Conservation (phyloP, 2,797 vertebrate species). For the Furcifer pardalis region DNA sequence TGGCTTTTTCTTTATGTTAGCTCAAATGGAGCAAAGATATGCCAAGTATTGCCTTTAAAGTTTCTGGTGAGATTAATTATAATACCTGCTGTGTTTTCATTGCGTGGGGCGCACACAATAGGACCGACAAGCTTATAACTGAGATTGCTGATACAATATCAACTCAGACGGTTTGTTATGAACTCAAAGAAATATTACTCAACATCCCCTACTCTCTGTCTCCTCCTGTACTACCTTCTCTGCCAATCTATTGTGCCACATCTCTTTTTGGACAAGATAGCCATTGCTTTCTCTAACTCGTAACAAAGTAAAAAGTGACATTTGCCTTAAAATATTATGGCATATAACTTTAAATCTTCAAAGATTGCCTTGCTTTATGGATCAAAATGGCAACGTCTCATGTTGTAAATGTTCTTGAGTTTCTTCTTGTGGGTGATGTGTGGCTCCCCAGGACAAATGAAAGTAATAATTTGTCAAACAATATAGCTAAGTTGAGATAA, state of each 20-base stretch:
- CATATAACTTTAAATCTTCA: slow-evolving; percentile 37
- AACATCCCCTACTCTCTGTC: too few species aligned
- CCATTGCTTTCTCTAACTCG: not conserved
- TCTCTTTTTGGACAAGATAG: slow-evolving; percentile 16
- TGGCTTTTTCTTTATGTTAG: too few species aligned
- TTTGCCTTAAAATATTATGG: slow-evolving; percentile 47
- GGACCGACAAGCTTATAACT: slow-evolving; percentile 1
- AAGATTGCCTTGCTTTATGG: not conserved
- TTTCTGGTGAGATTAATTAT: not conserved
- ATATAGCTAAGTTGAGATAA: not conserved
- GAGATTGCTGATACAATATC: slow-evolving; percentile 13
- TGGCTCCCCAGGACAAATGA: slow-evolving; percentile 9
- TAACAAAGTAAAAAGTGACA: slow-evolving; percentile 35
- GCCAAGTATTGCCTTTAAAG: not conserved
- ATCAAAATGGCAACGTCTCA: not conserved
- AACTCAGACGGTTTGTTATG: slow-evolving; percentile 29
- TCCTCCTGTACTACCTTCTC: not conserved
- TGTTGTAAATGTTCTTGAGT: not conserved
- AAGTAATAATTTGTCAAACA: slow-evolving; percentile 15
- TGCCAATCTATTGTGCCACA: not conserved
- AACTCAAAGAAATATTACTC: accelerated
- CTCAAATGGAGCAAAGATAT: not conserved
- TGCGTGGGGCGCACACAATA: not conserved
- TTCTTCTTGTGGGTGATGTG: not conserved
- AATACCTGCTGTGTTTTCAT: not conserved